Percentiles rank a stretch among this genome's conserved stretches.
phyloP scores from a whole-genome alignment of 2,797 vertebrate species.

The Streptopelia turtur region DNA sequence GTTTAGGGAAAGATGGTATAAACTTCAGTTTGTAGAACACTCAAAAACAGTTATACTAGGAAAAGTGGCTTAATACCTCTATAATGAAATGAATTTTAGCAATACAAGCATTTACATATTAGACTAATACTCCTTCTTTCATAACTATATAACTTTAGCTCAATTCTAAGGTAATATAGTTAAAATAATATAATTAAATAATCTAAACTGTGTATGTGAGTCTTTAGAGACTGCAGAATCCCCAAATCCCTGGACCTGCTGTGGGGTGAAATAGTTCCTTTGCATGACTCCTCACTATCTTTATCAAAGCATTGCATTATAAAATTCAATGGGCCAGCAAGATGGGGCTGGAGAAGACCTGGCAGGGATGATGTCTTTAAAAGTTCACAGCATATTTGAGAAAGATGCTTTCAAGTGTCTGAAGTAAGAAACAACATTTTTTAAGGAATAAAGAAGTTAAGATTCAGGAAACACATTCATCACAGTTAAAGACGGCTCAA shows the following conservation, averaged over 20 bases:
- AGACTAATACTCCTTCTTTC: neutral
- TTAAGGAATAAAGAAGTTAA: neutral
- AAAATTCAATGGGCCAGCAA: neutral
- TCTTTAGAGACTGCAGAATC: neutral
- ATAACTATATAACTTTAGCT: neutral
- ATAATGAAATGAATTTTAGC: neutral
- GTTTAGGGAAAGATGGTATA: neutral
- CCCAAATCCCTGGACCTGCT: neutral
- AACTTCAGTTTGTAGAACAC: neutral
- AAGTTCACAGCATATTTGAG: rapidly evolving
- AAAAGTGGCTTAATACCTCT: neutral
- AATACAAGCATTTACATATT: neutral
- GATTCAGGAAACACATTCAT: neutral
- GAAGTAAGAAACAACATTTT: neutral
- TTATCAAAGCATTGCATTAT: neutral
- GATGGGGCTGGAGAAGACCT: neutral
- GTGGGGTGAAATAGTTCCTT: neutral
- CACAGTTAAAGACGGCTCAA: neutral
- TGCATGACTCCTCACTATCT: neutral
- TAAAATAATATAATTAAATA: neutral
- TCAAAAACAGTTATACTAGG: rapidly evolving
- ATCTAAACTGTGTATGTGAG: neutral
- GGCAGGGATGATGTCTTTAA: neutral
- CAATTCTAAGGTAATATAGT: neutral
- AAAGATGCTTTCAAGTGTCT: neutral